Base-by-base conservation (phyloP, 2,113 vertebrate genomes). In the Indri indri region DNA sequence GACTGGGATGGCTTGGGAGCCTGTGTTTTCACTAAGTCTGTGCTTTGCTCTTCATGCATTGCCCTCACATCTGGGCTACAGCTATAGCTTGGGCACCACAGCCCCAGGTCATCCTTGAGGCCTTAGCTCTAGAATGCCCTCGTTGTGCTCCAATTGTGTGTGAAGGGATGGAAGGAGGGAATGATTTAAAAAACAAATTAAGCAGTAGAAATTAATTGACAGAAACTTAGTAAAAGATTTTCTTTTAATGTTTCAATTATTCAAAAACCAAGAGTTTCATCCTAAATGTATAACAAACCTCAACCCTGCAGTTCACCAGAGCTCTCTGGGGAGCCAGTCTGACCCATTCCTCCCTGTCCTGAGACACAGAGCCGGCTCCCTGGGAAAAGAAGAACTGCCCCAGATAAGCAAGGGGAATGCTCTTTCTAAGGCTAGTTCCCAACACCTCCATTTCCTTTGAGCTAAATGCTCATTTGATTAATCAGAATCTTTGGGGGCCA, bases 401-500 rank as follows among this genome's bases (percentile, higher is more conserved):
- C 86, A 90, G 88, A 97, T 57, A 85, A 96, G 61, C 66, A 80
- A 22, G 45, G 70, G 13, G 82, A 61, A 87, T 96, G 30, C 23
- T 88, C 65, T 87, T 95, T 59, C 54, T 91, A 95, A 81, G 76
- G 77, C 65, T 40, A 8, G 68, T 96, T 94, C 37, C 73, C 50
- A 93, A 68, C 30, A 92, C 65, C 61, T 94, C 65, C 16, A 23
- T 70, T 73, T 97, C 88, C 40, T 65, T 45, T 61, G 90, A 40
- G 65, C 32, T 90, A 96, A 95, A 95, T 88, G 32, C 79, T 93
- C 91, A 73, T 92, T 94, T 95, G 82, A 93, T 92, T 93, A 94
- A 92, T 54, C 83, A 95, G 79, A 59, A 95, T 95, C 80, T 91
- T 77, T 80, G 70, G 83, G 30, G 10, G 87, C 76, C 54, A 95